These are phyloP conservation scores for Acipenser ruthenus DNA, from an alignment of 2,797 vertebrate species.

Conservation along the genomic window DNA sequence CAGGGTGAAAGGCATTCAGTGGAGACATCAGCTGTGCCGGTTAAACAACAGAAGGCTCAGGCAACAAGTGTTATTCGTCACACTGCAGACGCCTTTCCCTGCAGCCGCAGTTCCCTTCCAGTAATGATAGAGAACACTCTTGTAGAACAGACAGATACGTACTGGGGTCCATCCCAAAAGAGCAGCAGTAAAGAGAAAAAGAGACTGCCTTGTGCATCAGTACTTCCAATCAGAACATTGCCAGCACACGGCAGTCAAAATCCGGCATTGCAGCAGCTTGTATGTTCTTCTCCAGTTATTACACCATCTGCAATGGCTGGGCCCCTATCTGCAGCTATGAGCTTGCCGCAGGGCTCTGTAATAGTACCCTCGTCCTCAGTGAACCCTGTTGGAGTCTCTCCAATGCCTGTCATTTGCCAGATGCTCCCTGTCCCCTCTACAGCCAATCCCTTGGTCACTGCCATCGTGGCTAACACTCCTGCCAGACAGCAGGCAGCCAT, in stretches of 20 bases:
- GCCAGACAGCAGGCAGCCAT: constrained; percentile 37
- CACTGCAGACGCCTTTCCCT: constrained; percentile 66
- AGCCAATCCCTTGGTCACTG: constrained; percentile 38
- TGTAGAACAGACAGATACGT: not conserved
- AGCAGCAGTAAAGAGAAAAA: constrained; percentile 26
- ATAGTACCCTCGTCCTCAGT: constrained; percentile 25
- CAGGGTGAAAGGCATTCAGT: constrained; percentile 21
- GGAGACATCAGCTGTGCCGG: not conserved
- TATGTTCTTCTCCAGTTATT: not conserved
- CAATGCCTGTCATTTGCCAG: constrained; percentile 63
- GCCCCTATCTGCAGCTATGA: constrained; percentile 20
- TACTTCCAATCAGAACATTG: not conserved
- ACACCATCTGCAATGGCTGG: constrained; percentile 16
- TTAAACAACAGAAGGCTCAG: constrained; percentile 46
- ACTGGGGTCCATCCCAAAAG: constrained; percentile 12
- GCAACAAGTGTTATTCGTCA: constrained; percentile 84
- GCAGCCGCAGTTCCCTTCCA: constrained; percentile 40
- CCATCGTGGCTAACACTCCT: constrained; percentile 27
- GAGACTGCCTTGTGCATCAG: not conserved
- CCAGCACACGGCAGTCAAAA: constrained; percentile 8
- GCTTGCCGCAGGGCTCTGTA: constrained; percentile 15
- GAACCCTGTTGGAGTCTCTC: constrained; percentile 28
- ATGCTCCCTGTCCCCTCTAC: constrained; percentile 54
- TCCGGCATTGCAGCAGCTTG: not conserved
- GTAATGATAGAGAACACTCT: constrained; percentile 31